Percentiles rank a stretch among this genome's conserved stretches.
phyloP scores from a whole-genome alignment of 1,140 invertebrate genomes.

The Anoplophora glabripennis region DNA sequence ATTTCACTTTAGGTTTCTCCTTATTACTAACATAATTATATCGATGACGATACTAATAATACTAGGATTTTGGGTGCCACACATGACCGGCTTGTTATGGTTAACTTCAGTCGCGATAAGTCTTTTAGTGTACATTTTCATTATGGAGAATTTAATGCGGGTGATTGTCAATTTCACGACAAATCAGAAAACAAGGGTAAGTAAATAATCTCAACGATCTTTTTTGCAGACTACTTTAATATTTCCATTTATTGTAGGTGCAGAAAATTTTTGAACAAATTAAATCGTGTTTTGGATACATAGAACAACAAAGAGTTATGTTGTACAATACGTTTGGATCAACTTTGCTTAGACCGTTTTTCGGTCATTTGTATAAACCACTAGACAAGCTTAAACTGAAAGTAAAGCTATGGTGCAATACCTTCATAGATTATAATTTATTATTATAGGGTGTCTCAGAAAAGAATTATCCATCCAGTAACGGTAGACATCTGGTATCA shows the following conservation, averaged over 20 bases:
- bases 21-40: slow-evolving; percentile 6
- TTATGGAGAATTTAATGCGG: slow-evolving; percentile 25
- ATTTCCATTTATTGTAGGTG: not conserved
- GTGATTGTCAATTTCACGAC: not conserved
- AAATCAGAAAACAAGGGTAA: slow-evolving; percentile 1
- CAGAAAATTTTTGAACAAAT: not conserved
- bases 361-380: slow-evolving; percentile 29
- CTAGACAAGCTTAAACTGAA: slow-evolving; percentile 5
- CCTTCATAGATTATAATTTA: too few species aligned
- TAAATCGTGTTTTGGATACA: not conserved
- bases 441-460: too few species aligned
- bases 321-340: slow-evolving; percentile 29
- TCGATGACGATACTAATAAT: slow-evolving; percentile 24
- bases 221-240: too few species aligned
- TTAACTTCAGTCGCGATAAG: slow-evolving; percentile 23
- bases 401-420: too few species aligned
- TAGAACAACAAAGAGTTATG: slow-evolving; percentile 20
- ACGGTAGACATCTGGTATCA: too few species aligned
- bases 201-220: too few species aligned
- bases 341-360: slow-evolving; percentile 29
- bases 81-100: slow-evolving; percentile 28
- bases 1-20: not conserved
- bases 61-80: slow-evolving; percentile 36
- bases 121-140: slow-evolving; percentile 23
- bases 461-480: too few species aligned